Conservation (phyloP, 2,113 vertebrate genomes). For the Tetrao urogallus region DNA sequence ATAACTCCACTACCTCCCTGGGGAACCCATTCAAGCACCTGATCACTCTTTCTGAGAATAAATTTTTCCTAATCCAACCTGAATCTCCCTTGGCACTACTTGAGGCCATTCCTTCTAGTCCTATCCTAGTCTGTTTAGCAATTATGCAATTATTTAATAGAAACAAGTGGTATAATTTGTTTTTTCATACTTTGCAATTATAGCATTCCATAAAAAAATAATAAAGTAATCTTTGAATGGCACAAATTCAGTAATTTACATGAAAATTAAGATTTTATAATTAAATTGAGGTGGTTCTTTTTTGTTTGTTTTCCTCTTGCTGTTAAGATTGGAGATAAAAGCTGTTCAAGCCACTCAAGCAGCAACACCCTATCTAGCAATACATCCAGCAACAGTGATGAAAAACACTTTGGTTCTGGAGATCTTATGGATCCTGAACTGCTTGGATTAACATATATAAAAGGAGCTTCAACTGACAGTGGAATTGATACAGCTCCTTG, state of each 20-base stretch:
- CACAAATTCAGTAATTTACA: background rate
- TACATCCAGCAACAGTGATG: slow-evolving; percentile 94
- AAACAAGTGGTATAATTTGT: slow-evolving; percentile 10
- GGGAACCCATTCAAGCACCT: too few relatives aligned
- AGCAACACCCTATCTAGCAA: slow-evolving; percentile 94
- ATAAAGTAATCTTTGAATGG: slow-evolving; percentile 7
- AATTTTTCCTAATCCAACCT: too few relatives aligned
- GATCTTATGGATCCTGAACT: slow-evolving; percentile 94
- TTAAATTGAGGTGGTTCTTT: background rate
- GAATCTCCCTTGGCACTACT: too few relatives aligned
- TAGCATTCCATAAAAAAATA: background rate
- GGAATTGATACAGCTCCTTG: slow-evolving; percentile 94
- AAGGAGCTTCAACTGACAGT: slow-evolving; percentile 95
- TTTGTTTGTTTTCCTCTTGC: slow-evolving; percentile 2
- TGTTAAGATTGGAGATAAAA: slow-evolving; percentile 89
- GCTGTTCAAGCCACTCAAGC: slow-evolving; percentile 93
- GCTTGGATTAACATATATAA: slow-evolving; percentile 91
- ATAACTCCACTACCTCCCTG: too few relatives aligned
- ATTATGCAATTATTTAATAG: slow-evolving; percentile 36
- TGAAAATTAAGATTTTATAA: slow-evolving; percentile 22
- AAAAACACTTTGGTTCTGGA: slow-evolving; percentile 93
- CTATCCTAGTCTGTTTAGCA: slow-evolving; percentile 8
- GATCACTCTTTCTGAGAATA: too few relatives aligned
- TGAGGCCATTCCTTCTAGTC: too few relatives aligned
- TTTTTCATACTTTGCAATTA: slow-evolving; percentile 11